Base-by-base conservation (phyloP, 2,113 vertebrate species). In the Chaetura pelagica region DNA sequence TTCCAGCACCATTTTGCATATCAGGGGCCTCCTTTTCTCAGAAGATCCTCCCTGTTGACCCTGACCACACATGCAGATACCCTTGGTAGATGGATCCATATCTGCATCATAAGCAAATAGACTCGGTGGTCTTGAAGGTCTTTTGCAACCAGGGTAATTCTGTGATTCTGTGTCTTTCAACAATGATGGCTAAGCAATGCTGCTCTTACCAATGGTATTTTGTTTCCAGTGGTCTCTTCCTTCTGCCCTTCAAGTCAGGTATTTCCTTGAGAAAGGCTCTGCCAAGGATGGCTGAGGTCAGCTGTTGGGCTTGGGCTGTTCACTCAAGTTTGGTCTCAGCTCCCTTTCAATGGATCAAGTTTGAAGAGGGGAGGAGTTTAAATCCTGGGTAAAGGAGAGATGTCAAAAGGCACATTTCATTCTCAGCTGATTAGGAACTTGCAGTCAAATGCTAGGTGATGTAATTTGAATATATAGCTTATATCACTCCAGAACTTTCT, bases 251-350 rank as follows among this genome's bases (percentile, higher is more conserved):
- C 63, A 88, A 72, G 88, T 69, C 90, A 97, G 63, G 73, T 95
- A 93, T 97, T 97, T 97, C 76, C 80, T 97, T 40, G 48, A 96
- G 94, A 96, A 96, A 95, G 30, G n/a, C 58, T n/a, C 42, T 72
- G 89, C 61, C 66, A 76, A 48, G 88, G 83, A 83, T 80, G 58
- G 90, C 68, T 14, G 7, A 80, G 69, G 69, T 93, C 66, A 87
- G 64, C 49, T 96, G 61, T 89, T 69, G 26, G 17, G 10, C 22
- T 85, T 87, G 44, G n/a, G 8, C 5, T 86, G 4, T 30, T 79
- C 15, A 40, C 38, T 94, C 32, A 46, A 15, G 7, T 62, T 78
- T 58, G 8, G 6, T 55, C 27, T 55, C 46, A 30, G 18, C 44
- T 78, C 66, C 19, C 24, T 57, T 12, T 59, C 58, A 52, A 2